Base-by-base conservation (phyloP, 2,888 invertebrate genomes). In the Mythimna albipuncta region DNA sequence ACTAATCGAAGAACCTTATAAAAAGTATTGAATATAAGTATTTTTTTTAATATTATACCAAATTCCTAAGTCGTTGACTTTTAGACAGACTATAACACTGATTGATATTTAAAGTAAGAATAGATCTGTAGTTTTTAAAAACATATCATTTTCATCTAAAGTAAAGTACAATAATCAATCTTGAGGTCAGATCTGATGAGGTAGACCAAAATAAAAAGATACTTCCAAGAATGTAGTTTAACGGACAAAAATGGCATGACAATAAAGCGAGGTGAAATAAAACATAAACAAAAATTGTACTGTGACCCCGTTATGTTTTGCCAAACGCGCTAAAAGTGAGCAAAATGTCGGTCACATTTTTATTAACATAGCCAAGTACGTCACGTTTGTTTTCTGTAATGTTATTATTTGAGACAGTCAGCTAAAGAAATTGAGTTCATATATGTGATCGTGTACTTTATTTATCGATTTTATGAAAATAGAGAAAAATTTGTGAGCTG, bases 331-430 rank as follows among this genome's bases (percentile, higher is more conserved):
- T 57, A 67, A 54, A 66, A 61, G 2, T 47, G 11, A 10, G 6
- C 7, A 57, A 70, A 79, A 75, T 68, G 35, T 79, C 55, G 70
- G 75, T 75, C 70, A 79, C n/a, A 50, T 26, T 58, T 64, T 69
- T 63, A 58, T n/a, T 11, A 38, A 59, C 54, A 32, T 44, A 13
- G 61, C 21, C 9, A 41, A 61, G 41, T 41, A 55, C 62, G 26
- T 61, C 38, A 63, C 32, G 21, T 32, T 59, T 66, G 26, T 50
- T 66, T 38, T 61, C 35, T 64, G 38, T 47, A 19, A 59, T 61
- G n/a, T 50, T 57, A 57, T 72, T 54, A 63, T 78, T 65, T 55
- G 44, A 44, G 26, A 63, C 47, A 54, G 41, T 69, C 65, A 79
- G 79, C 68, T 58, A 58, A 54, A 68, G 21, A 55, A 63, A 80